Conservation (phyloP, 1,140 invertebrate genomes). For the Monomorium pharaonis region DNA sequence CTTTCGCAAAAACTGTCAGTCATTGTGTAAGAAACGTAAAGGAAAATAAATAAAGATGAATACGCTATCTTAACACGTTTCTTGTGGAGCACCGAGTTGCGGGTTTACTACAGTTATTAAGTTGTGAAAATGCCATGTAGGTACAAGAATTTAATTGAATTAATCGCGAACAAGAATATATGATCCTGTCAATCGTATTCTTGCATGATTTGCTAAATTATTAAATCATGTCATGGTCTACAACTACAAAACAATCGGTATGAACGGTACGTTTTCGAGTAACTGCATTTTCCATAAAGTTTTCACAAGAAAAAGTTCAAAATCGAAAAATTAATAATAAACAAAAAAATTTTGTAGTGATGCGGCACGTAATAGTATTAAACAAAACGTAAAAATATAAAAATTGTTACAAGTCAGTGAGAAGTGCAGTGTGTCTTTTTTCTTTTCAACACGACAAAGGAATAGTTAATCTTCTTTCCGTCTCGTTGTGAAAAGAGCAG, state of each 20-base stretch:
- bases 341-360: not conserved
- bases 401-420: not conserved
- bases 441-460: not conserved
- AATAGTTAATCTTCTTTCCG: slow-evolving; percentile 16
- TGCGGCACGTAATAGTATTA: not conserved
- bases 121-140: slow-evolving; percentile 21
- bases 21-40: slow-evolving; percentile 26
- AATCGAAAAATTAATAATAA: not conserved
- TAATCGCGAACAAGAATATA: slow-evolving; percentile 1
- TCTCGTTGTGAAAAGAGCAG: slow-evolving; percentile 5
- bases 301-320: not conserved
- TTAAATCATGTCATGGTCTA: not conserved
- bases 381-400: not conserved
- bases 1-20: slow-evolving; percentile 40
- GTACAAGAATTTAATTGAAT: slow-evolving; percentile 26
- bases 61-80: slow-evolving; percentile 34
- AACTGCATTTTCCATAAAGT: not conserved
- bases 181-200: not conserved
- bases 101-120: not conserved
- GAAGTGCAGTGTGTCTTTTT: not conserved
- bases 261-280: not conserved
- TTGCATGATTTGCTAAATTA: not conserved
- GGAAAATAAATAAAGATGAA: slow-evolving; percentile 40
- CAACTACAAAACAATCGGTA: not conserved
- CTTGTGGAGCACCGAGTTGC: not conserved